Conservation (phyloP, 1,140 invertebrate genomes). For the Eriocheir sinensis region DNA sequence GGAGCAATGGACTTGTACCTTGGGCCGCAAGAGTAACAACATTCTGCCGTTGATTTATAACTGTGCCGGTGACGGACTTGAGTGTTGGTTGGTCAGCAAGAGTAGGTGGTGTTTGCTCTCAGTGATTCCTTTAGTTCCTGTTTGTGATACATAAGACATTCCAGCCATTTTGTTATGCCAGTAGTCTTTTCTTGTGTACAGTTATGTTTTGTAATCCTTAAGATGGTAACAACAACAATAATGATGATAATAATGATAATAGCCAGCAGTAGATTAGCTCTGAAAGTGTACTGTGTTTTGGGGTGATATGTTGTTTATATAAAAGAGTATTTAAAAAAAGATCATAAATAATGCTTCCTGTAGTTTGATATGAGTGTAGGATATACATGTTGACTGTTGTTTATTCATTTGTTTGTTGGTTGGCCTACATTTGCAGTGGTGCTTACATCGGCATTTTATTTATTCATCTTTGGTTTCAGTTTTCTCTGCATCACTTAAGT, state of each 20-base stretch:
- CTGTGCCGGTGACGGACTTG: too few relatives aligned
- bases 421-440: background rate
- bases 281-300: too few relatives aligned
- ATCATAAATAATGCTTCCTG: background rate
- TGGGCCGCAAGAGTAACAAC: too few relatives aligned
- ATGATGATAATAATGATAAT: too few relatives aligned
- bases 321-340: background rate
- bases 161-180: background rate
- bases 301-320: background rate
- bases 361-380: background rate
- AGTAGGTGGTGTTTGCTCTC: background rate
- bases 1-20: too few relatives aligned
- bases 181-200: too few relatives aligned
- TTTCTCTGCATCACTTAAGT: background rate
- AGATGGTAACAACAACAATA: background rate
- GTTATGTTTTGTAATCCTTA: background rate
- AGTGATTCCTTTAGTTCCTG: background rate
- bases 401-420: conserved; percentile 2
- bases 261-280: too few relatives aligned
- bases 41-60: too few relatives aligned
- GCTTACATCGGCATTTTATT: background rate
- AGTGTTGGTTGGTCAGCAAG: background rate
- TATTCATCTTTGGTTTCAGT: background rate
- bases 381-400: conserved; percentile 12
- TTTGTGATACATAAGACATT: background rate